phyloP scores from a whole-genome alignment of 2,888 invertebrate genomes.

The Thymelicus lineola region DNA sequence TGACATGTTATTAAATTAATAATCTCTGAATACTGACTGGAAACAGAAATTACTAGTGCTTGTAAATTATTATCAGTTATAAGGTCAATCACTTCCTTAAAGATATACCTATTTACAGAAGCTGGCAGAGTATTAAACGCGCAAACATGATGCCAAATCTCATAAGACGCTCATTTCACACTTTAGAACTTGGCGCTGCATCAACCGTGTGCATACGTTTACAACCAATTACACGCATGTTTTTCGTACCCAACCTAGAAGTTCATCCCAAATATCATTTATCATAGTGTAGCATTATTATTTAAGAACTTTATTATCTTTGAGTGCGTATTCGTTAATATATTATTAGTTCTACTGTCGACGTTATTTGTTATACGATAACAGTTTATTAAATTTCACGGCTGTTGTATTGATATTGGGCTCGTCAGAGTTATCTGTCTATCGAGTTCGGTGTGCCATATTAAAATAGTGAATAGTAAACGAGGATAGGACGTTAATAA shows the following conservation, averaged over 20 bases:
- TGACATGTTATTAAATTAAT: too few relatives aligned
- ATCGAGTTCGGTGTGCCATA: slow-evolving; percentile 64
- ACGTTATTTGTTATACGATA: slow-evolving; percentile 71
- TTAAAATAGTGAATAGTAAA: slow-evolving; percentile 70
- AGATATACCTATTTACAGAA: too few relatives aligned
- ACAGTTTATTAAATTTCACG: slow-evolving; percentile 76
- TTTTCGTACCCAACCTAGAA: neutral
- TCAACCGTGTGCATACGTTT: neutral
- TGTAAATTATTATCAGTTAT: too few relatives aligned
- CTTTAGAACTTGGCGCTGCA: neutral
- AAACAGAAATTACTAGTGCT: too few relatives aligned
- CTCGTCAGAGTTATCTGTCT: slow-evolving; percentile 65
- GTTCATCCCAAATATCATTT: neutral
- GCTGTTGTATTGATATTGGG: slow-evolving; percentile 64
- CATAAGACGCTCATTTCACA: neutral
- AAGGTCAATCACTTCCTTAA: too few relatives aligned
- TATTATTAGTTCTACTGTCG: slow-evolving; percentile 65
- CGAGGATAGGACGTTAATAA: slow-evolving; percentile 67
- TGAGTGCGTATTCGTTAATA: slow-evolving; percentile 64
- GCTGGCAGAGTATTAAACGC: too few relatives aligned
- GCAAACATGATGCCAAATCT: too few relatives aligned
- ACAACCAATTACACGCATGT: too few relatives aligned
- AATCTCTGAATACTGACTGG: too few relatives aligned
- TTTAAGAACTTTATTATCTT: slow-evolving; percentile 48
- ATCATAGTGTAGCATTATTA: slow-evolving; percentile 39